Evolutionary conservation across 2,113 vertebrate genomes (phyloP), one percentile per base, ranked within the genome.

Genomic region (Coracopsis vasa): DNA sequence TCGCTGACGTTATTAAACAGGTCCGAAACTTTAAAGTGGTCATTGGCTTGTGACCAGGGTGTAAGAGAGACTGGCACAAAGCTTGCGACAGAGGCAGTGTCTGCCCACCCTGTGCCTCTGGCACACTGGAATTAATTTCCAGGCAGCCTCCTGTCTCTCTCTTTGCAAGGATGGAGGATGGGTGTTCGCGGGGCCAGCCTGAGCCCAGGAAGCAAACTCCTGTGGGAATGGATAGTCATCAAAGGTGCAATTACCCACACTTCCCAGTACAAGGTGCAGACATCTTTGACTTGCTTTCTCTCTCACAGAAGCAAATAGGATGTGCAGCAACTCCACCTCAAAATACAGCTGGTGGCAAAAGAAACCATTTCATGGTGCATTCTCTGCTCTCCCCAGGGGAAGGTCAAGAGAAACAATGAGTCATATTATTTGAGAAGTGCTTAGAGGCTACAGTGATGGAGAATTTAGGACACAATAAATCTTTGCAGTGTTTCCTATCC

Each of bases 381-480:
- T 81, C 65, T 88, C 80, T 45, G 39, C 61, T 93, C 25, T 93
- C 72, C 60, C 61, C 5, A 2, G 61, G 75, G 88, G 45, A 82
- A 93, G 56, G 72, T 90, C 86, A 78, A 61, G 54, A 90, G 86
- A 86, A 92, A 79, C 80, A 93, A 93, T 84, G 93, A 90, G 69
- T 73, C 47, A 54, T 71, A 53, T 80, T 94, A 74, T 79, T 70
- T 89, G 82, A 83, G 61, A 93, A 92, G 88, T 44, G 80, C 82
- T 93, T 50, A 7, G 35, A 79, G 72, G 33, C 73, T 65, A 27
- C 6, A 60, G 60, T 16, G 88, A 51, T 83, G 73, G 70, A 67
- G 88, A 88, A 92, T 90, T 78, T 92, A 94, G 86, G 90, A 71
- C 33, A 56, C 39, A 79, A 92, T 87, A 88, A 86, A 95, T 95